Base-by-base conservation (phyloP, 2,888 invertebrate genomes). In the Drosophila stalkeri region DNA sequence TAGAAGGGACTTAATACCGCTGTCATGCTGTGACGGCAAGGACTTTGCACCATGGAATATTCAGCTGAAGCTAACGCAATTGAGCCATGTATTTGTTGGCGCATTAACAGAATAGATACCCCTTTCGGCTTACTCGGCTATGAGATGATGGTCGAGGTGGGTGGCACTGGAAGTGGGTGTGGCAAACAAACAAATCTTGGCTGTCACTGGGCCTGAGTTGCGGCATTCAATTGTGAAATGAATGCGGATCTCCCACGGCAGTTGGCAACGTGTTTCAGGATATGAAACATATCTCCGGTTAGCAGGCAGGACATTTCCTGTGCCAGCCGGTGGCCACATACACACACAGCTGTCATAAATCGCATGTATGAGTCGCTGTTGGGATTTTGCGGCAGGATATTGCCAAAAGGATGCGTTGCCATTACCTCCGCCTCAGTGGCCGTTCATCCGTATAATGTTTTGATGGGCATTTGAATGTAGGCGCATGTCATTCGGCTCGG, bases 211-310 rank as follows among this genome's bases (percentile, higher is more conserved):
- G 47, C 33, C 75, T 73, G 75, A 82, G 75, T 55, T 65, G 75
- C 66, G 70, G 64, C 72, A 85, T 80, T 87, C 82, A 85, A 77
- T 84, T 72, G 72, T 61, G 74, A 74, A 74, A 72, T 72, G 89
- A 78, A 76, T 75, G 74, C 52, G 81, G 71, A 69, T 66, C 64
- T 81, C 72, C 37, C 68, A 72, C 74, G 69, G 52, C 23, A 47
- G 73, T 62, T 56, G 77, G 72, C 63, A 60, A 75, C 70, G 80
- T 81, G 75, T 85, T 77, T 63, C 91, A 78, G 91, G 91, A 91
- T 91, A 92, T 91, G 90, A 92, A 92, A 89, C 90, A 86, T 90
- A 92, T 92, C 92, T 92, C 92, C 92, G 92, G 92, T 90, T 89
- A 90, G 86, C 91, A 90, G 91, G 92, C 92, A 85, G 92, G 92